These are phyloP conservation scores for Daubentonia madagascariensis DNA, from an alignment of 2,113 vertebrate species.

Conservation along the genomic window DNA sequence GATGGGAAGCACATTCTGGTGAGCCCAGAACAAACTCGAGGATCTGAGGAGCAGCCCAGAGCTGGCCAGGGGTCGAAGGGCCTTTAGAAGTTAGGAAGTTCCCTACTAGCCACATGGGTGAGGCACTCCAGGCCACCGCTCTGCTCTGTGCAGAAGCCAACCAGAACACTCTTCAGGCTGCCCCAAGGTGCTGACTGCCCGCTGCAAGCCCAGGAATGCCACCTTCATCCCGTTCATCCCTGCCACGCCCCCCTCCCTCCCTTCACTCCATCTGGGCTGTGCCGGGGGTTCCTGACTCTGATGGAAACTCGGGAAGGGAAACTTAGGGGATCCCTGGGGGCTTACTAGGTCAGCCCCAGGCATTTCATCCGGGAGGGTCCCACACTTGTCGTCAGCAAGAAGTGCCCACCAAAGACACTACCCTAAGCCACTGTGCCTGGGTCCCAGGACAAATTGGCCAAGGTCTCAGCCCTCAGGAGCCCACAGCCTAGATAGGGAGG, in stretches of 20 bases:
- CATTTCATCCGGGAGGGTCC: neutral
- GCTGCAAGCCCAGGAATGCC: accelerated
- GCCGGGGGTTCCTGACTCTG: neutral
- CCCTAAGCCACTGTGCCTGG: neutral
- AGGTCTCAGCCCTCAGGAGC: neutral
- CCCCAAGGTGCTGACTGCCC: neutral
- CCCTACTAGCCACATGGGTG: neutral
- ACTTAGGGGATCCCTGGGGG: neutral
- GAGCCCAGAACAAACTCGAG: constrained; percentile 38
- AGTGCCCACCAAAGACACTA: neutral
- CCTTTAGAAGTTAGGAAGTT: constrained; percentile 27
- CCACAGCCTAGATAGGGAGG: neutral
- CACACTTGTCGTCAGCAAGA: neutral
- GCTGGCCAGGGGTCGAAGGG: constrained; percentile 16
- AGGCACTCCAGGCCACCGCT: neutral
- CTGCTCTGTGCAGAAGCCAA: neutral
- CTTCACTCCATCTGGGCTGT: neutral
- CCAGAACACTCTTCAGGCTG: neutral
- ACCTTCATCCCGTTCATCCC: accelerated
- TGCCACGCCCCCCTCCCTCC: neutral
- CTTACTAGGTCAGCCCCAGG: neutral
- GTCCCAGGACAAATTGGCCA: neutral
- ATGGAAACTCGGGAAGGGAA: neutral
- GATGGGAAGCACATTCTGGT: constrained; percentile 49
- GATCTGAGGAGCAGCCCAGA: constrained; percentile 15